A percentile compares a stretch with the other conserved stretches of the same genome.
phyloP scores from a whole-genome alignment of 2,113 vertebrate genomes.

The Corvus hawaiiensis region DNA sequence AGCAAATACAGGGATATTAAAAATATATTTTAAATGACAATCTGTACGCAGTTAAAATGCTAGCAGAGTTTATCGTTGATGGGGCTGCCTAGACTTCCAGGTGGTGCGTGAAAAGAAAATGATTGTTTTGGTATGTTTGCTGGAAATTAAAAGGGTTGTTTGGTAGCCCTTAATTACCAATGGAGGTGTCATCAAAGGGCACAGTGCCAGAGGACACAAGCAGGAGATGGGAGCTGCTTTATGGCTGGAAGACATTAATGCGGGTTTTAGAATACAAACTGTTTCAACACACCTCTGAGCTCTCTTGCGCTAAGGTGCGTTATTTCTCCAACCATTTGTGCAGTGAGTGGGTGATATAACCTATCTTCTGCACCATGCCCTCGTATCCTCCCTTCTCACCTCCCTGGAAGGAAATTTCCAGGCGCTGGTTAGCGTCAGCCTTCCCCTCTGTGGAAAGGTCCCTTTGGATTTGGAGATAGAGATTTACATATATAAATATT shows the following conservation, averaged over 20 bases:
- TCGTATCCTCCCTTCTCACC: background rate
- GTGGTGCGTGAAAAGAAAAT: constrained; percentile 59
- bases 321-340: background rate
- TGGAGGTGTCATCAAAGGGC: constrained; percentile 61
- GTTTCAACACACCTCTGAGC: background rate
- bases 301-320: background rate
- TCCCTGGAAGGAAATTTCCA: constrained; percentile 31
- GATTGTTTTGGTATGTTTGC: constrained; percentile 62
- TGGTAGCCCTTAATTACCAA: constrained; percentile 68
- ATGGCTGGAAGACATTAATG: constrained; percentile 17
- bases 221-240: constrained; percentile 23
- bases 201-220: constrained; percentile 45
- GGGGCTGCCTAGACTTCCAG: constrained; percentile 46
- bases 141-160: constrained; percentile 71
- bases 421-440: background rate
- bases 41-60: background rate
- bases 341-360: background rate
- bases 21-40: constrained; percentile 31
- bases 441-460: constrained; percentile 1
- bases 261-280: background rate
- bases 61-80: background rate
- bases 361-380: background rate
- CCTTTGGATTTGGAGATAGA: constrained; percentile 5
- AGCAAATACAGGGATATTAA: background rate
- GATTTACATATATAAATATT: background rate